Base-by-base conservation (phyloP, 2,888 invertebrate genomes). In the Eupeodes latifasciatus region DNA sequence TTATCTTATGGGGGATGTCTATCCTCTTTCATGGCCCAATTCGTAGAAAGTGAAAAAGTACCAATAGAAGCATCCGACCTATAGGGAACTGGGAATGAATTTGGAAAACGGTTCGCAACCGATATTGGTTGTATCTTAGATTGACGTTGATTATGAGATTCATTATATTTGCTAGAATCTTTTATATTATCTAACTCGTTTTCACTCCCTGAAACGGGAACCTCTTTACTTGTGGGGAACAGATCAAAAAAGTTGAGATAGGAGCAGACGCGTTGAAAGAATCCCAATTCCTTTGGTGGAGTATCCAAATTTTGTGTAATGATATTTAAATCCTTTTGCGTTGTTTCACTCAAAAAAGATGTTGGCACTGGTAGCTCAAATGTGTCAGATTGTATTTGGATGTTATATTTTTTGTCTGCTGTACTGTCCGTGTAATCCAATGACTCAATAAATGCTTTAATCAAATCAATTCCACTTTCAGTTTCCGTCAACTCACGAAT, bases 391-490 rank as follows among this genome's bases (percentile, higher is more conserved):
- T 83, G 79, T 0, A 11, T 44, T 49, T 12, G 57, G 11, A 51
- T 11, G 16, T 36, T 11, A 3, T 74, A 57, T 9, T 69, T 53
- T 9, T 34, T 69, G 5, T 55, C 19, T 11, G 16, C 78, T 4
- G 81, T 78, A 4, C 16, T 66, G 61, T 90, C 90, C 0, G 90
- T 91, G 71, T 91, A 91, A 66, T 92, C 92, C 4, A 91, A 71
- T 0, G 91, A 90, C 74, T 91, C 91, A 16, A 92, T 90, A 34
- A 92, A 93, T 4, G 92, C 90, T 61, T 92, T 92, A 85, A 93
- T 90, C 19, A 92, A 66, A 0, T 91, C 91, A 4, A 92, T 90
- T 9, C 92, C 92, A 66, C 91, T 91, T 6, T 91, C 92, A 27
- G 91, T 91, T 19, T 91, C 82, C 0, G 91, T 91, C 34, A 93